Evolutionary conservation across 2,113 vertebrate genomes (phyloP).

Genomic region (Heloderma charlesbogerti): DNA sequence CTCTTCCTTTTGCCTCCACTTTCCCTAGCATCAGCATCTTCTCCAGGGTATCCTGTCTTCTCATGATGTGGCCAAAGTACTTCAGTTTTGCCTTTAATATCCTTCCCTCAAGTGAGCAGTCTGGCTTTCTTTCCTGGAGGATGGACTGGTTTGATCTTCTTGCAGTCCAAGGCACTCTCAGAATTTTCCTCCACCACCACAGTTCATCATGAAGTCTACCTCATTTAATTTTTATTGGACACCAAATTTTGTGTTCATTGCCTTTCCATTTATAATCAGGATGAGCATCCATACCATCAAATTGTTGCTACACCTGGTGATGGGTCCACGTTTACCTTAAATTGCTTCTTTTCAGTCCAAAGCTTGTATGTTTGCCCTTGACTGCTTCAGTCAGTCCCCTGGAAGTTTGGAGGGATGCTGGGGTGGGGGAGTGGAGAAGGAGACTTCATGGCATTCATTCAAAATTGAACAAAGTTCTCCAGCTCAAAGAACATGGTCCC

Average conservation of each 20-base stretch:
- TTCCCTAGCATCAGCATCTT: too few relatives aligned
- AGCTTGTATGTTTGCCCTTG: conserved; percentile 32
- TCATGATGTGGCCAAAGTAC: too few relatives aligned
- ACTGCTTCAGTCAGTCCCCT: conserved; percentile 30
- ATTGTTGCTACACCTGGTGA: conserved; percentile 19
- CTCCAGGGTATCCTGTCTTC: too few relatives aligned
- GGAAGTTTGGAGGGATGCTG: background rate
- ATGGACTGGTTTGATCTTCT: too few relatives aligned
- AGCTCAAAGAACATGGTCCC: background rate
- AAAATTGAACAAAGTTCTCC: conserved; percentile 40
- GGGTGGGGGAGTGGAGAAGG: background rate
- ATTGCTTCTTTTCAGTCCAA: conserved; percentile 51
- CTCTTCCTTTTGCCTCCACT: too few relatives aligned
- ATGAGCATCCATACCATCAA: background rate
- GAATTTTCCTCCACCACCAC: too few relatives aligned
- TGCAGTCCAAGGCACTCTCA: too few relatives aligned
- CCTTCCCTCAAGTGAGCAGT: too few relatives aligned
- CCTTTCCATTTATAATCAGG: background rate
- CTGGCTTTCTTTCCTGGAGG: too few relatives aligned
- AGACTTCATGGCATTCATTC: background rate
- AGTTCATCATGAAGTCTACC: too few relatives aligned
- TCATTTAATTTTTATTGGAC: conserved; percentile 45
- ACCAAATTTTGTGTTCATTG: background rate
- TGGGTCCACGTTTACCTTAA: conserved; percentile 19
- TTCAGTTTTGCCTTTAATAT: too few relatives aligned